Conservation (phyloP, 2,888 invertebrate genomes). For the Brachypalpus laphriformis region DNA sequence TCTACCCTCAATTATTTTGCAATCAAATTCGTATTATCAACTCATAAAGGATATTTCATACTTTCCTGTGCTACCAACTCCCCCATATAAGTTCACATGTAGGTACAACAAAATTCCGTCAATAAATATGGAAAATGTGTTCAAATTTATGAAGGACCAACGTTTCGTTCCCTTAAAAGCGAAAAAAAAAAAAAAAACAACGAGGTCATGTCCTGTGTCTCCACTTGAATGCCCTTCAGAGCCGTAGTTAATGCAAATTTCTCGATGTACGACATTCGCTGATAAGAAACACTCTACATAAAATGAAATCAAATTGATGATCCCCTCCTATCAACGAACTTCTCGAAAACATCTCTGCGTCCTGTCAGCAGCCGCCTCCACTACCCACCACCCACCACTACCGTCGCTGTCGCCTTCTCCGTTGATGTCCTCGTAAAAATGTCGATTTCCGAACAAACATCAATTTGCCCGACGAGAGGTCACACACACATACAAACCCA, state of each 20-base stretch:
- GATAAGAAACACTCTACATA: constrained; percentile 44
- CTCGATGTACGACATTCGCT: constrained; percentile 31
- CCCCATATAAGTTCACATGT: not conserved
- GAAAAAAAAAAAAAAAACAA: not conserved
- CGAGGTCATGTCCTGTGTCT: constrained; percentile 20
- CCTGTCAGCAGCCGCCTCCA: constrained; percentile 29
- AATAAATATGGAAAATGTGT: constrained; percentile 26
- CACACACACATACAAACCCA: not conserved
- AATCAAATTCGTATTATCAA: constrained; percentile 52
- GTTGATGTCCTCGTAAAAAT: constrained; percentile 30
- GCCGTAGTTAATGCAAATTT: constrained; percentile 45
- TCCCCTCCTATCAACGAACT: constrained; percentile 13
- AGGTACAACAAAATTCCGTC: not conserved
- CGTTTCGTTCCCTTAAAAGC: not conserved
- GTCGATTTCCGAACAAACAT: constrained; percentile 27
- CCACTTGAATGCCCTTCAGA: not conserved
- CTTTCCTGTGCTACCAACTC: not conserved
- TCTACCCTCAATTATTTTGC: constrained; percentile 36
- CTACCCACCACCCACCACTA: too few species aligned
- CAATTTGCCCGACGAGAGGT: constrained; percentile 5
- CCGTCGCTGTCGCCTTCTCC: not conserved
- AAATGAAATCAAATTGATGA: constrained; percentile 52
- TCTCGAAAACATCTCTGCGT: constrained; percentile 17
- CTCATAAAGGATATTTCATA: constrained; percentile 44
- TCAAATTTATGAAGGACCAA: constrained; percentile 22